Evolutionary conservation across 1,140 invertebrate species (phyloP).

Genomic region (Drosophila chauvacae): DNA sequence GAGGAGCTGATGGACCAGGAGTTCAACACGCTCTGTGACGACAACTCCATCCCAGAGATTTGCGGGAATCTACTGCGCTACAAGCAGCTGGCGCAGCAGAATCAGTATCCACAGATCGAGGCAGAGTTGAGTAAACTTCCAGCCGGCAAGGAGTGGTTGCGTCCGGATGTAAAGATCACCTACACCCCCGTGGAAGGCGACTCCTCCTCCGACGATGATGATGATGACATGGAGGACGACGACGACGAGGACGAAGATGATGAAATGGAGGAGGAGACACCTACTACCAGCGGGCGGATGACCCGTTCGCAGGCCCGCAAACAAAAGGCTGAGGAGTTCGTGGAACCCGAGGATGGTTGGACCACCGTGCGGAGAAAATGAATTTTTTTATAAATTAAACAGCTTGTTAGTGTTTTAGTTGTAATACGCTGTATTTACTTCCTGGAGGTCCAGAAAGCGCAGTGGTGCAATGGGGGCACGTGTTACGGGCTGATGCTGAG

Average conservation of each 20-base stretch:
- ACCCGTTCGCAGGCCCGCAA: constrained; percentile 74
- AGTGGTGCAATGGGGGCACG: constrained; percentile 66
- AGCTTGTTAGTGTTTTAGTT: constrained; percentile 56
- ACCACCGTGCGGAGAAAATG: constrained; percentile 86
- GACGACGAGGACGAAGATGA: constrained; percentile 57
- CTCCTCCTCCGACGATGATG: constrained; percentile 85
- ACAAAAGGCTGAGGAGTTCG: constrained; percentile 83
- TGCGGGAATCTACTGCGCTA: constrained; percentile 85
- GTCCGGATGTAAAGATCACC: constrained; percentile 76
- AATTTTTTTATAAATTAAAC: constrained; percentile 8
- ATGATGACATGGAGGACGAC: constrained; percentile 84
- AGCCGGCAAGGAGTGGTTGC: constrained; percentile 83
- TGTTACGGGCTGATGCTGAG: constrained; percentile 44
- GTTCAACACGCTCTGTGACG: constrained; percentile 88
- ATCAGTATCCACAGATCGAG: constrained; percentile 83
- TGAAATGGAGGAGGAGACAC: constrained; percentile 69
- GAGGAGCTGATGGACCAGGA: constrained; percentile 88
- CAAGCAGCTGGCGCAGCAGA: constrained; percentile 81
- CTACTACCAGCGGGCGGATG: constrained; percentile 44
- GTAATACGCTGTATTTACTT: constrained; percentile 72
- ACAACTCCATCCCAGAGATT: constrained; percentile 87
- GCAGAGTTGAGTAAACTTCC: constrained; percentile 82
- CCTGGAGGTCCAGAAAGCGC: constrained; percentile 72
- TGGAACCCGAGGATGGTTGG: constrained; percentile 87
- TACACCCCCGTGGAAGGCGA: constrained; percentile 76